phyloP scores from a whole-genome alignment of 1,140 invertebrate genomes.

The Scylla paramamosain region DNA sequence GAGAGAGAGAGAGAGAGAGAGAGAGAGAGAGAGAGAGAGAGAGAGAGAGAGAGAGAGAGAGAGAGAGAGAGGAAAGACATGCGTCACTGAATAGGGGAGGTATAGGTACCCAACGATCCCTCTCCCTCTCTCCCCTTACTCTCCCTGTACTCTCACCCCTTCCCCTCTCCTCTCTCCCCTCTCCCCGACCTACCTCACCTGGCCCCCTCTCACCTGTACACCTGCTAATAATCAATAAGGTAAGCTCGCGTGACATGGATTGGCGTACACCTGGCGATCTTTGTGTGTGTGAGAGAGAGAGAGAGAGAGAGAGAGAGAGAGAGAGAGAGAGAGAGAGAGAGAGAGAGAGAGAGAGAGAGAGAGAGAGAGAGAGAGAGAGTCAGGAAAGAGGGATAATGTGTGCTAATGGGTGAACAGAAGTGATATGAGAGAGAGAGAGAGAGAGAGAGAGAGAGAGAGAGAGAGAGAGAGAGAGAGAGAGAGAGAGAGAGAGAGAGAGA shows the following conservation, averaged over 20 bases:
- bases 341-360: not conserved
- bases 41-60: not conserved
- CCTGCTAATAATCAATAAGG: not conserved
- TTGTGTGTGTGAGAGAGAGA: not conserved
- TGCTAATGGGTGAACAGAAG: not conserved
- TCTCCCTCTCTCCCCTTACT: too few relatives aligned
- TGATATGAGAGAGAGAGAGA: not conserved
- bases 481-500: not conserved
- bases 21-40: too few relatives aligned
- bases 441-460: not conserved
- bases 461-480: not conserved
- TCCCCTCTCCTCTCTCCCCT: not conserved
- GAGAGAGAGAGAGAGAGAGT: too few relatives aligned
- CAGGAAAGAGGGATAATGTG: too few relatives aligned
- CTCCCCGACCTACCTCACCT: not conserved
- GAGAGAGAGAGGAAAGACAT: not conserved
- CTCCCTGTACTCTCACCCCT: not conserved
- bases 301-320: slow-evolving; percentile 21
- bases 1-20: not conserved
- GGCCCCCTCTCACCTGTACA: not conserved
- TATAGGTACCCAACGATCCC: too few relatives aligned
- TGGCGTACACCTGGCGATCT: slow-evolving; percentile 8
- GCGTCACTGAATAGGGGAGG: not conserved
- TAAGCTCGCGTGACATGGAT: not conserved
- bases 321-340: slow-evolving; percentile 20